Conservation (phyloP, 1,140 invertebrate genomes). For the Octopus sinensis region DNA sequence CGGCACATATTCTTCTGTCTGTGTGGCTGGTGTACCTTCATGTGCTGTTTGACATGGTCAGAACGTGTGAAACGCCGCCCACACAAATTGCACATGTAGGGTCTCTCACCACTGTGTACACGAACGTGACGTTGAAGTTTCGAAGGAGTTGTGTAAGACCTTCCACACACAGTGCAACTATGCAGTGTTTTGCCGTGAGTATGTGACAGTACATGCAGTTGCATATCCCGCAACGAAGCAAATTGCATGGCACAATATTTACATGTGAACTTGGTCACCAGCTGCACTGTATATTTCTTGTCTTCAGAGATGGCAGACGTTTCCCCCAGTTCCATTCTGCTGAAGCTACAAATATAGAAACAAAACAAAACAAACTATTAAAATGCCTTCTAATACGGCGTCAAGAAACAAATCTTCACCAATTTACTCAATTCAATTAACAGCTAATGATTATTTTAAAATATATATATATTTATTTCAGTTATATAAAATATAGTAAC, state of each 20-base stretch:
- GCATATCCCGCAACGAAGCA: conserved; percentile 7
- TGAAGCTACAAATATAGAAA: not conserved
- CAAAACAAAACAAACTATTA: not conserved
- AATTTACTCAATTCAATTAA: too few relatives aligned
- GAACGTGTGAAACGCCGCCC: conserved; percentile 85
- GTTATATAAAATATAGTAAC: too few relatives aligned
- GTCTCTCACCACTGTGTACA: conserved; percentile 87
- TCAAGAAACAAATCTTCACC: too few relatives aligned
- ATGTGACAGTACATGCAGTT: conserved; percentile 12
- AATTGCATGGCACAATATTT: conserved; percentile 10
- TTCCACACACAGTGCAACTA: conserved; percentile 77
- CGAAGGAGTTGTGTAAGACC: conserved; percentile 82
- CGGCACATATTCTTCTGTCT: conserved; percentile 16
- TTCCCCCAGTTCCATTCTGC: not conserved
- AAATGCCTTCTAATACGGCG: too few relatives aligned
- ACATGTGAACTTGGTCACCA: conserved; percentile 9
- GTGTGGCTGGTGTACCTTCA: conserved; percentile 20
- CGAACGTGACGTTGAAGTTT: conserved; percentile 80
- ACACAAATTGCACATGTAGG: conserved; percentile 80
- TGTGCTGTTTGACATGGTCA: conserved; percentile 22
- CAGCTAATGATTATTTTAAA: too few relatives aligned
- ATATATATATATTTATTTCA: too few relatives aligned
- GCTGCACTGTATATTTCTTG: not conserved
- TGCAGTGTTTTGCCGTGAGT: conserved; percentile 56
- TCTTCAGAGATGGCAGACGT: conserved; percentile 8